phyloP scores from a whole-genome alignment of 2,113 vertebrate genomes.

The Perccottus glenii region DNA sequence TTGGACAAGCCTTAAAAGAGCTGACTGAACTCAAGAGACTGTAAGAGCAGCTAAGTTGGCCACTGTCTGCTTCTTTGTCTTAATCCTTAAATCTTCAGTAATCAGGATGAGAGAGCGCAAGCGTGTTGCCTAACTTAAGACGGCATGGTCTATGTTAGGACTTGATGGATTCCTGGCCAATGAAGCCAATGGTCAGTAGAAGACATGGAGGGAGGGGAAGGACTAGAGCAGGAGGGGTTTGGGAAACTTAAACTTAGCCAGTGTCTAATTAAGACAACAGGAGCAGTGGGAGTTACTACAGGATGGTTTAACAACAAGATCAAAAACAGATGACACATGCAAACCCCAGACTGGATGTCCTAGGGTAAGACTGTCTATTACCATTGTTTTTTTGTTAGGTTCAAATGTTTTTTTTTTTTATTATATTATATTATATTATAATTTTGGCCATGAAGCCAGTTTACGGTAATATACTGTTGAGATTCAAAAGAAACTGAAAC shows the following conservation, averaged over 20 bases:
- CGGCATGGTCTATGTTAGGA: slow-evolving; percentile 71
- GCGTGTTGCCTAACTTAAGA: slow-evolving; percentile 75
- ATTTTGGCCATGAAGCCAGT: neutral
- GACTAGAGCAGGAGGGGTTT: slow-evolving; percentile 28
- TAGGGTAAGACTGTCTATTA: slow-evolving; percentile 58
- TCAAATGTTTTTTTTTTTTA: neutral
- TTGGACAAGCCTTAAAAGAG: slow-evolving; percentile 30
- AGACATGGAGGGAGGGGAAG: slow-evolving; percentile 51
- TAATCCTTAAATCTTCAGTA: slow-evolving; percentile 83
- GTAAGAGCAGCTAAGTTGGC: slow-evolving; percentile 58
- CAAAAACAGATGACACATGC: slow-evolving; percentile 21
- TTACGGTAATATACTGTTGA: neutral
- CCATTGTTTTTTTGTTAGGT: neutral
- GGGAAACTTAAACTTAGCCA: slow-evolving; percentile 47
- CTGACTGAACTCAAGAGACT: slow-evolving; percentile 43
- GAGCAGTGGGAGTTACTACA: slow-evolving; percentile 27
- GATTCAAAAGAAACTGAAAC: slow-evolving; percentile 5
- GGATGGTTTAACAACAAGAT: slow-evolving; percentile 45
- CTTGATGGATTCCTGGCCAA: slow-evolving; percentile 51
- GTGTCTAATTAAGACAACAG: slow-evolving; percentile 29
- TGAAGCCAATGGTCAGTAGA: slow-evolving; percentile 49
- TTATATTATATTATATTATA: no score
- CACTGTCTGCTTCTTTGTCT: slow-evolving; percentile 64
- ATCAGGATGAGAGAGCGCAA: slow-evolving; percentile 77
- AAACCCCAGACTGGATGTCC: slow-evolving; percentile 35